phyloP scores from a whole-genome alignment of 2,888 invertebrate species.

The Eilema griseolum region DNA sequence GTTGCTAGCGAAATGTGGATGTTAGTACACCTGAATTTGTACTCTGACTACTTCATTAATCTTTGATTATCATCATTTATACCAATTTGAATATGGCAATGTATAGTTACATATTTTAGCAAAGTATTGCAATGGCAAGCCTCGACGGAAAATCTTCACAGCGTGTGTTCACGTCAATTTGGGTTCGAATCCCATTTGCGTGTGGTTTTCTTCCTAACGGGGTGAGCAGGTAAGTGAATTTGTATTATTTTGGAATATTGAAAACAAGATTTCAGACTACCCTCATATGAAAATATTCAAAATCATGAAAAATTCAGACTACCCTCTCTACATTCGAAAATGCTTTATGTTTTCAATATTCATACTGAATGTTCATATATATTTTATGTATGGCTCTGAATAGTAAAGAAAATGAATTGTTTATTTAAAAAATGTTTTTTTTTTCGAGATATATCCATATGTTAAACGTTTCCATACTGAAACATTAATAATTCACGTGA shows the following conservation, averaged over 20 bases:
- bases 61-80: too few species aligned
- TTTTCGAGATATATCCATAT: conserved; percentile 59
- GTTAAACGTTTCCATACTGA: conserved; percentile 25
- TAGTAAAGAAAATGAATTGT: background rate
- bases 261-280: background rate
- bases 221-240: conserved; percentile 19
- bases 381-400: conserved; percentile 7
- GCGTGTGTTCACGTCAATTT: background rate
- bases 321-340: background rate
- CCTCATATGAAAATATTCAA: conserved; percentile 2
- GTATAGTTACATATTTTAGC: background rate
- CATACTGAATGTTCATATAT: background rate
- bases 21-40: too few species aligned
- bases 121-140: background rate
- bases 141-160: background rate
- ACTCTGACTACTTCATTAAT: too few species aligned
- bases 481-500: conserved; percentile 32
- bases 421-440: background rate
- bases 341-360: conserved; percentile 26
- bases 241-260: conserved; percentile 8
- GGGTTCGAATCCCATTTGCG: conserved; percentile 23
- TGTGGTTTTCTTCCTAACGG: background rate
- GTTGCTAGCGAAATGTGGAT: too few species aligned
- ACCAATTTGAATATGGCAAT: too few species aligned
- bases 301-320: background rate